A percentile compares a stretch with the other conserved stretches of the same genome.
phyloP scores from a whole-genome alignment of 2,888 invertebrate genomes.

The Dicranocentrus wangi region DNA sequence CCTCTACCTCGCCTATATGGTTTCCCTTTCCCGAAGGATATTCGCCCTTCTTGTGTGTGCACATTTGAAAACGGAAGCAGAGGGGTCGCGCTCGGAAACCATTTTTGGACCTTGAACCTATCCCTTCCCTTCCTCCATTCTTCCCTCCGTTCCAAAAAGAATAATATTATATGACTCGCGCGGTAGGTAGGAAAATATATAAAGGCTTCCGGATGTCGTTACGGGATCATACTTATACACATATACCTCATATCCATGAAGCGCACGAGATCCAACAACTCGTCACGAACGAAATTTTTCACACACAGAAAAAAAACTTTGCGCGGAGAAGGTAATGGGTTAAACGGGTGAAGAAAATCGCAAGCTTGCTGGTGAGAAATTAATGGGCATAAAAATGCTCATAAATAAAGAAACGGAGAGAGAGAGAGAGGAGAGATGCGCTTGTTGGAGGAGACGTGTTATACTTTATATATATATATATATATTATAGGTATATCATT shows the following conservation, averaged over 20 bases:
- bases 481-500: no score
- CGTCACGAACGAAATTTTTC: no score
- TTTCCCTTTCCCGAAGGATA: neutral
- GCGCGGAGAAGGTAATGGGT: no score
- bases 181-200: no score
- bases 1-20: neutral
- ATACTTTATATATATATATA: no score
- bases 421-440: neutral
- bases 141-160: no score
- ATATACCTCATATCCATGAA: neutral
- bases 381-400: constrained; percentile 50
- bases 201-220: constrained; percentile 24
- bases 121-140: no score
- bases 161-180: no score
- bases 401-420: constrained; percentile 29
- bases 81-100: neutral
- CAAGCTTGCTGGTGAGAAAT: constrained; percentile 14
- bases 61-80: constrained; percentile 31
- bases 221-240: no score
- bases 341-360: constrained; percentile 25
- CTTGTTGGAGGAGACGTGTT: neutral
- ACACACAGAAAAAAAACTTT: no score
- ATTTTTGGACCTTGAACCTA: constrained; percentile 2
- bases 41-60: neutral
- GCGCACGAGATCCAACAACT: neutral